Base-by-base conservation (phyloP, 2,113 vertebrate genomes). In the Phaethon lepturus region DNA sequence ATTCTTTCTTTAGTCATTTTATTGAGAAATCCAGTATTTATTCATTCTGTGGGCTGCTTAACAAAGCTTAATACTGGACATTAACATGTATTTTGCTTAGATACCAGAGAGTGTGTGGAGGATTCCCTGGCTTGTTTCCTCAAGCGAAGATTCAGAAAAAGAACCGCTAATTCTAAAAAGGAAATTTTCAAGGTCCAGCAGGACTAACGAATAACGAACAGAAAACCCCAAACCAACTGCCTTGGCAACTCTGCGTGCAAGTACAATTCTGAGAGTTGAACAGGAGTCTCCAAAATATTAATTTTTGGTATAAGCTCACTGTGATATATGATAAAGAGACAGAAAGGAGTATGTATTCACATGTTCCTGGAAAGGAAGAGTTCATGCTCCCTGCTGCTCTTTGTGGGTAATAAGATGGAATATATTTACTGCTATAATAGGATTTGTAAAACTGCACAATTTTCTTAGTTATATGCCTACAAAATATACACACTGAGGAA, bases 401-500 rank as follows among this genome's bases (percentile, higher is more conserved):
- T 67, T 29, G 10, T n/a, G 16, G 17, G 17, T 28, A 80, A 11
- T 40, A 87, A 40, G 8, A 53, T 0, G 9, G 11, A 64, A 82
- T 42, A 40, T 19, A 79, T 50, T 85, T 62, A 49, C 10, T 58
- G 11, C 26, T 29, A 24, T 33, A 59, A 38, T 1, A 58, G 7
- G 19, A 59, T 71, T 55, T 90, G 42, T 69, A 62, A 60, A 92
- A 1, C 7, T 10, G 11, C 14, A 35, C 0, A 0, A n/a, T 81
- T 77, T 84, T 3, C n/a, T 86, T 63, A 50, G 16, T 62, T 86
- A 40, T 38, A 69, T 11, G 24, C 8, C 44, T 45, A 17, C 26
- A 71, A 67, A 14, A 15, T 5, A 56, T 11, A 73, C 0, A 0
- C n/a, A 66, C 13, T 12, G 14, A 72, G 11, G 38, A 58, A 71